A percentile compares a stretch with the other conserved stretches of the same genome.
Evolutionary conservation across 2,113 vertebrate species (phyloP).

Genomic region (Nibea albiflora): DNA sequence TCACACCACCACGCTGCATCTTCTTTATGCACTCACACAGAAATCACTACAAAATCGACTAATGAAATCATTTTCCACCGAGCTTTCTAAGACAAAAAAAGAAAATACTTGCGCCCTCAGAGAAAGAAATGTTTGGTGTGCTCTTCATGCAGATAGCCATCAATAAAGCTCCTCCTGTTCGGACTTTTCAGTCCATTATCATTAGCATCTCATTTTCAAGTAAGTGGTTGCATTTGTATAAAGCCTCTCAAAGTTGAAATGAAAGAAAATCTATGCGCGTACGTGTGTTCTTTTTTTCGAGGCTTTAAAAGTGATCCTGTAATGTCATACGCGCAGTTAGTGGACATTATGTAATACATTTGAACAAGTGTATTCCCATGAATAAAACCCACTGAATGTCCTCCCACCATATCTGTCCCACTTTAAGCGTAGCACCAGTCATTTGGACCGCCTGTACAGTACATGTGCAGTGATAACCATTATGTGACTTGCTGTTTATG

Average conservation of each 20-base stretch:
- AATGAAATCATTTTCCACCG: conserved; percentile 29
- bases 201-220: conserved; percentile 27
- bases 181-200: conserved; percentile 52
- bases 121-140: conserved; percentile 25
- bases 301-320: background rate
- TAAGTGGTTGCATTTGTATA: conserved; percentile 9
- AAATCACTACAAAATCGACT: conserved; percentile 20
- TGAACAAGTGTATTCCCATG: conserved; percentile 20
- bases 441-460: background rate
- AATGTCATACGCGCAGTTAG: conserved; percentile 8
- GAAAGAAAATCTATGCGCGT: background rate
- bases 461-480: conserved; percentile 9
- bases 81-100: conserved; percentile 39
- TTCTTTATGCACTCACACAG: conserved; percentile 13
- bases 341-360: conserved; percentile 19
- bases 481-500: background rate
- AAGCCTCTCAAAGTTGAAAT: conserved; percentile 11
- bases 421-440: conserved; percentile 18
- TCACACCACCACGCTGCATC: background rate
- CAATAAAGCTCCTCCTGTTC: conserved; percentile 31
- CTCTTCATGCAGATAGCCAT: conserved; percentile 38
- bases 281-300: background rate
- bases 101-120: conserved; percentile 22
- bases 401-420: conserved; percentile 31
- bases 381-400: conserved; percentile 18